Evolutionary conservation across 92 coral and sea anemone genomes (phyloP).

Genomic region (Actinostola sp.): DNA sequence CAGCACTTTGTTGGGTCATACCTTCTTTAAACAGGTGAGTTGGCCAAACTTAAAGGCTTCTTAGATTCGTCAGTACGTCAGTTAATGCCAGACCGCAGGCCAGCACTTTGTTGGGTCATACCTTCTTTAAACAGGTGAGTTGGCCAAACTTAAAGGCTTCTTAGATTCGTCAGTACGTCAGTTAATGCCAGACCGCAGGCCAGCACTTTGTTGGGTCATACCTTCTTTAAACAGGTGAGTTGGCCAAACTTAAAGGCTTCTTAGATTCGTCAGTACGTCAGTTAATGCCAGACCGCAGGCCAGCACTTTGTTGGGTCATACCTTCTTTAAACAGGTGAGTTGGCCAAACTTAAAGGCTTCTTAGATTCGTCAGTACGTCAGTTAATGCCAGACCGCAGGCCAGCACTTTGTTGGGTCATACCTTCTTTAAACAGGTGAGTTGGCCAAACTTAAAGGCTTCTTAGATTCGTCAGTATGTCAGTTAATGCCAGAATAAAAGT

Average conservation of each 20-base stretch:
- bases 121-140: conserved; percentile 92
- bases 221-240: conserved; percentile 92
- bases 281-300: conserved; percentile 88
- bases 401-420: too few relatives aligned
- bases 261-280: too few relatives aligned
- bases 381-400: too few relatives aligned
- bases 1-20: conserved; percentile 65
- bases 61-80: too few relatives aligned
- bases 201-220: conserved; percentile 65
- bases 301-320: conserved; percentile 65
- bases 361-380: too few relatives aligned
- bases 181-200: conserved; percentile 88
- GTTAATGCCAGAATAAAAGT: too few relatives aligned
- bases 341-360: neutral
- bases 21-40: conserved; percentile 92
- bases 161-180: too few relatives aligned
- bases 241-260: neutral
- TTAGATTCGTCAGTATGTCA: too few relatives aligned
- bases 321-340: conserved; percentile 92
- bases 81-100: conserved; percentile 88
- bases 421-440: too few relatives aligned
- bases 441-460: too few relatives aligned
- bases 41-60: neutral
- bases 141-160: neutral
- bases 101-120: conserved; percentile 65